Base-by-base conservation (phyloP, 2,888 invertebrate species). In the Campoplex capitator region DNA sequence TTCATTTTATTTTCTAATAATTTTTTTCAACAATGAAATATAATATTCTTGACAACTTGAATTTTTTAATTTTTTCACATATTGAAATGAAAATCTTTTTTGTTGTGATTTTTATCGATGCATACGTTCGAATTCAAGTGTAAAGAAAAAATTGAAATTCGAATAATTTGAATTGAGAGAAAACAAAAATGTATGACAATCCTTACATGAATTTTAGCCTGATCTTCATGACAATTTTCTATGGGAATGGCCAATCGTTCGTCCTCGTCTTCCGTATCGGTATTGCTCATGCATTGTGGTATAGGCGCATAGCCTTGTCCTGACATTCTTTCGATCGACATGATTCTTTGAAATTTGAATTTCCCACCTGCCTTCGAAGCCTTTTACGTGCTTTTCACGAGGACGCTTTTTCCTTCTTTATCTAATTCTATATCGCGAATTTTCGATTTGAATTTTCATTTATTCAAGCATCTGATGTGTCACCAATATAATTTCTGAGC, bases 281-380 rank as follows among this genome's bases (percentile, higher is more conserved):
- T 97, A 94, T 97, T 97, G 82, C 97, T 96, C 90, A 97, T 95
- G 89, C 96, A 96, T 95, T 97, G 97, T 88, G 97, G 97, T 91
- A 97, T 94, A 83, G 97, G 97, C 91, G 97, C 96, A 93, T 97
- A 97, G 91, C 94, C 93, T 89, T 92, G 93, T 23, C 92, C 92
- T 28, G 90, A 86, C 70, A 91, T 86, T 89, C 92, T 90, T 80
- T 94, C 94, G 28, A 83, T 84, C 74, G 93, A 91, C 93, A 94
- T 93, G 81, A 77, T 75, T 84, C 38, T 77, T 76, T 38, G 48
- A 76, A 79, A 71, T 75, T 77, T 73, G 28, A 23, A 73, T 38
- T 65, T 75, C 16, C 56, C 45, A n/a, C 74, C 65, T 74, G 65
- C 4, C 74, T 42, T 6, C 35, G 32, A 65, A 65, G 54, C 68